Percentiles rank a stretch among this genome's conserved stretches.
Conservation (phyloP, 2,888 invertebrate genomes). For the Stenotaenia linearis region DNA sequence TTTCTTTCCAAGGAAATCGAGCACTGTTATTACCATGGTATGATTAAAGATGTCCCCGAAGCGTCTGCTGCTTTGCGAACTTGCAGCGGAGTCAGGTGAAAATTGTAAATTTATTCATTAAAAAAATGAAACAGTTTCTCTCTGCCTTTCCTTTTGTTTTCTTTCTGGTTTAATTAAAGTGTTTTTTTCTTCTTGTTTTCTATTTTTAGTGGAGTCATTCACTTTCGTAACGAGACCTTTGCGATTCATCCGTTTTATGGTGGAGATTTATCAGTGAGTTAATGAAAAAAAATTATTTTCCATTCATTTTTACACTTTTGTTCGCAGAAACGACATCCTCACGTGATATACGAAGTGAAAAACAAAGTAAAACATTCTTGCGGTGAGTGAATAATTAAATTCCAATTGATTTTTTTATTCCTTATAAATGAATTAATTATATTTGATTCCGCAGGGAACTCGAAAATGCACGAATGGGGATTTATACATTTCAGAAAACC, state of each 20-base stretch:
- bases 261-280: slow-evolving; percentile 88
- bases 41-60: slow-evolving; percentile 92
- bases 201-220: slow-evolving; percentile 92
- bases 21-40: slow-evolving; percentile 98
- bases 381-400: slow-evolving; percentile 56
- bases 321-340: slow-evolving; percentile 87
- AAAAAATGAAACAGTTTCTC: too few relatives aligned
- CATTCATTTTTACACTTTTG: slow-evolving; percentile 11
- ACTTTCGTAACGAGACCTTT: slow-evolving; percentile 95
- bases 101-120: slow-evolving; percentile 7
- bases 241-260: slow-evolving; percentile 97
- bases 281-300: not conserved
- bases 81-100: slow-evolving; percentile 81
- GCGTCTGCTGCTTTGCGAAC: slow-evolving; percentile 96
- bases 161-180: slow-evolving; percentile 28
- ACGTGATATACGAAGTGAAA: slow-evolving; percentile 92
- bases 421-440: not conserved
- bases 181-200: slow-evolving; percentile 37
- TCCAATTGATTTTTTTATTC: not conserved
- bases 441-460: slow-evolving; percentile 38
- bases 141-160: too few relatives aligned
- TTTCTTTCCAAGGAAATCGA: slow-evolving; percentile 78
- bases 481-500: slow-evolving; percentile 41
- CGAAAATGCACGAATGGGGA: slow-evolving; percentile 42
- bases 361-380: slow-evolving; percentile 87